Evolutionary conservation across 1,140 invertebrate genomes (phyloP).

Genomic region (Aricia agestis): DNA sequence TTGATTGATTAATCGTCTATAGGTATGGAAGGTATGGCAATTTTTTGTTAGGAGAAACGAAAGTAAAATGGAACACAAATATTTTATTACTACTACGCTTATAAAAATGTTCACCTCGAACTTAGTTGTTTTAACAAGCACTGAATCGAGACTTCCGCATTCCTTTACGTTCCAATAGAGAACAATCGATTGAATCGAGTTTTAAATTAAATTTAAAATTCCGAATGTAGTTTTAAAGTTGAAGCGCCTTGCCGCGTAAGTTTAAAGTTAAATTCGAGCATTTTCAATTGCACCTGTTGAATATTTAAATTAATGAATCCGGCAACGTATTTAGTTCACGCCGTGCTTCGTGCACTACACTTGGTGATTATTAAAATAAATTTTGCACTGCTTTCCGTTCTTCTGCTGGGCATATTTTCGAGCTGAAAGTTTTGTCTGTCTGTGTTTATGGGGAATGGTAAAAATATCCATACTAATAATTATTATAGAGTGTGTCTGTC

Average conservation of each 20-base stretch:
- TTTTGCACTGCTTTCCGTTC: too few species aligned
- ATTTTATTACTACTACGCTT: too few species aligned
- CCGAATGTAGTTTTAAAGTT: neutral
- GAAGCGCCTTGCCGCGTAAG: neutral
- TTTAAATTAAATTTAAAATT: neutral
- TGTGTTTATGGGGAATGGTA: too few species aligned
- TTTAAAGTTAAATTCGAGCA: neutral
- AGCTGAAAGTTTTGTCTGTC: too few species aligned
- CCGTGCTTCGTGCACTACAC: neutral
- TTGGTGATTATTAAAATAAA: neutral
- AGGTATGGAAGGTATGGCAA: too few species aligned
- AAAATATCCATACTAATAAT: too few species aligned
- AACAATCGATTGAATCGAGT: neutral
- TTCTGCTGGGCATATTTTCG: neutral
- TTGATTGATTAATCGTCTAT: too few species aligned
- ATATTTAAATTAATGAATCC: conserved; percentile 1
- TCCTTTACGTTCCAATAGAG: neutral
- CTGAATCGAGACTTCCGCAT: neutral
- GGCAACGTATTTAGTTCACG: neutral
- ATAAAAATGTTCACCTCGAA: too few species aligned
- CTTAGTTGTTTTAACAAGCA: neutral
- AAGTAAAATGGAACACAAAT: too few species aligned
- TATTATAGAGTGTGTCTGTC: too few species aligned
- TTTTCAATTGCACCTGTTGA: conserved; percentile 3
- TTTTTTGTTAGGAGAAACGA: too few species aligned